phyloP scores from a whole-genome alignment of 2,113 vertebrate species.

The Excalfactoria chinensis region DNA sequence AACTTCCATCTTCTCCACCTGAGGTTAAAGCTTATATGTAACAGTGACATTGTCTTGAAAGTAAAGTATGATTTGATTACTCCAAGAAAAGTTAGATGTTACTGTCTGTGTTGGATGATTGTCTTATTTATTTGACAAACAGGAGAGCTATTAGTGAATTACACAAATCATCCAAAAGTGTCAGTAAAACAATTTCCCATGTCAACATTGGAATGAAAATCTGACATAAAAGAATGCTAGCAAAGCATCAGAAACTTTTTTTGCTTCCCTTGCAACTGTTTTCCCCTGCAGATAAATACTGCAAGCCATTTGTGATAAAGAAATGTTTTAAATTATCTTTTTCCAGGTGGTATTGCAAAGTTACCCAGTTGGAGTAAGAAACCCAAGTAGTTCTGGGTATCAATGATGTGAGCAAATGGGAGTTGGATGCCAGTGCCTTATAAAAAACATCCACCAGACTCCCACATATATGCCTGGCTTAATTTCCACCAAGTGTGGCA shows the following conservation, averaged over 20 bases:
- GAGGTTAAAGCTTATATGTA: background rate
- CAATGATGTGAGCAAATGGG: background rate
- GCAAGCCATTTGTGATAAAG: background rate
- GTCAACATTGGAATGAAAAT: background rate
- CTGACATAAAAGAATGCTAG: background rate
- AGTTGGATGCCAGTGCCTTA: background rate
- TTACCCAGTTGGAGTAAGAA: accelerated
- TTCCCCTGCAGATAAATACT: background rate
- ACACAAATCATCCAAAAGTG: background rate
- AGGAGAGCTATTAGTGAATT: background rate
- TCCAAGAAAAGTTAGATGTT: background rate
- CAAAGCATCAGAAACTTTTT: background rate
- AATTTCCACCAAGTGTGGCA: background rate
- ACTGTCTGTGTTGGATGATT: background rate
- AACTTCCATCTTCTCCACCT: background rate
- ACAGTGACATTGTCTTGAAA: background rate
- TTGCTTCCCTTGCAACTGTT: background rate
- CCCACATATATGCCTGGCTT: background rate
- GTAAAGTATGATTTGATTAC: background rate
- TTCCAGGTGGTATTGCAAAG: background rate
- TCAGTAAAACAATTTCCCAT: background rate
- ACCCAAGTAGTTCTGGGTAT: background rate
- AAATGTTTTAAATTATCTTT: background rate
- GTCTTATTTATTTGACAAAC: background rate
- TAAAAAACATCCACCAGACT: background rate